phyloP scores from a whole-genome alignment of 2,113 vertebrate genomes.

The Ondatra zibethicus region DNA sequence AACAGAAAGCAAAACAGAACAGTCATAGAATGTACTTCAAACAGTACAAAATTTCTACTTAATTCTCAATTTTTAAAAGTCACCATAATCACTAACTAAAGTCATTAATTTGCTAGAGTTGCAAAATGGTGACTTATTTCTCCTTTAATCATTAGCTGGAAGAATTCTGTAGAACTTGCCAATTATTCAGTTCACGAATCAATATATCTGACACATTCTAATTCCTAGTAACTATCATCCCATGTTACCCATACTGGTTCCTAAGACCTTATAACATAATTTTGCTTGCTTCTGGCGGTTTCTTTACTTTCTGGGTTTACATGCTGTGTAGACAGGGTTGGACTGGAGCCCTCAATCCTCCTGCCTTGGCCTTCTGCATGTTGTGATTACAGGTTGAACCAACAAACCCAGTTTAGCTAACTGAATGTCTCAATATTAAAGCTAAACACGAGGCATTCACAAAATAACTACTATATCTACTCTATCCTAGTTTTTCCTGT shows the following conservation, averaged over 20 bases:
- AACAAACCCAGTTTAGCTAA: neutral
- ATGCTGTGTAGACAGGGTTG: neutral
- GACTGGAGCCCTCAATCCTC: neutral
- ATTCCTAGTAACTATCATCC: neutral
- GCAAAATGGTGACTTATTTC: neutral
- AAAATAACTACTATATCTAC: neutral
- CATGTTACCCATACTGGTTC: neutral
- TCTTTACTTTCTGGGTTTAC: neutral
- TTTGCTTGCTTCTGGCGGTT: neutral
- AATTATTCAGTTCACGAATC: neutral
- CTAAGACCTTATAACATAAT: neutral
- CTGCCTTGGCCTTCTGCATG: neutral
- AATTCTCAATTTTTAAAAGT: neutral
- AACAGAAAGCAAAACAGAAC: neutral
- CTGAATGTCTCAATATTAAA: neutral
- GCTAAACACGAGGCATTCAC: neutral
- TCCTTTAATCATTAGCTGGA: neutral
- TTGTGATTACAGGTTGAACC: neutral
- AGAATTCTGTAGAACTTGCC: neutral
- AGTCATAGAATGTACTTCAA: neutral
- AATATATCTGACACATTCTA: neutral
- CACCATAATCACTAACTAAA: neutral
- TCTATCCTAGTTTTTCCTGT: neutral
- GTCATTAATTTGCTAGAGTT: neutral
- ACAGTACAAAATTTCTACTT: neutral